A percentile compares a stretch with the other conserved stretches of the same genome.
phyloP scores from a whole-genome alignment of 2,888 invertebrate species.

The Leptinotarsa haldemani region DNA sequence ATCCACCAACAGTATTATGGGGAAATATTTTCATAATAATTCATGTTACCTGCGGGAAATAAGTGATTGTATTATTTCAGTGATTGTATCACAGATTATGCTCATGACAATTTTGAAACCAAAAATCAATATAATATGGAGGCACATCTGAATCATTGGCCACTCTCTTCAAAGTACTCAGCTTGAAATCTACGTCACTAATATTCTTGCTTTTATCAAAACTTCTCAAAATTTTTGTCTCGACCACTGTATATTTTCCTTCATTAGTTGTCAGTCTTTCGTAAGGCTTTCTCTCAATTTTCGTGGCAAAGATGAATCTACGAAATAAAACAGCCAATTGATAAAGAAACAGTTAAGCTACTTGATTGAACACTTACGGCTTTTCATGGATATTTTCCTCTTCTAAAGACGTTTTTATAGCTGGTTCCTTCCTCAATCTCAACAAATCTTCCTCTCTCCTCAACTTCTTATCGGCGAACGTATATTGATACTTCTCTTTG shows the following conservation, averaged over 20 bases:
- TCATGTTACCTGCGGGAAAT: too few relatives aligned
- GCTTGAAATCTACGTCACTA: conserved; percentile 51
- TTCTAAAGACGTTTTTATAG: neutral
- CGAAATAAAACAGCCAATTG: conserved; percentile 15
- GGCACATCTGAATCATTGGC: conserved; percentile 46
- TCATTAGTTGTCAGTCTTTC: conserved; percentile 35
- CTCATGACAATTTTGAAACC: conserved; percentile 52
- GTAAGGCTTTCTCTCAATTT: conserved; percentile 42
- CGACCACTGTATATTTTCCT: conserved; percentile 39
- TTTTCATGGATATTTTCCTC: conserved; percentile 30
- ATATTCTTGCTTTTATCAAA: conserved; percentile 51
- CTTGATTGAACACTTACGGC: conserved; percentile 31
- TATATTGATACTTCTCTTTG: conserved; percentile 31
- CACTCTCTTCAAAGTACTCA: conserved; percentile 46
- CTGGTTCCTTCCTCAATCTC: conserved; percentile 43
- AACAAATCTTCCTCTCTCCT: conserved; percentile 46
- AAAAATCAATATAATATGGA: conserved; percentile 58
- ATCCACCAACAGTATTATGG: too few relatives aligned
- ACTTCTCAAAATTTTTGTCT: conserved; percentile 37
- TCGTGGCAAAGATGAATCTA: conserved; percentile 46
- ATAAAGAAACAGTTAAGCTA: neutral
- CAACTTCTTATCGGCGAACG: conserved; percentile 36
- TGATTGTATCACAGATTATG: conserved; percentile 40
- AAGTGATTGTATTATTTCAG: neutral
- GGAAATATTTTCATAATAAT: too few relatives aligned